Base-by-base conservation (phyloP, 92 coral and sea anemone species). In the Porites rus region DNA sequence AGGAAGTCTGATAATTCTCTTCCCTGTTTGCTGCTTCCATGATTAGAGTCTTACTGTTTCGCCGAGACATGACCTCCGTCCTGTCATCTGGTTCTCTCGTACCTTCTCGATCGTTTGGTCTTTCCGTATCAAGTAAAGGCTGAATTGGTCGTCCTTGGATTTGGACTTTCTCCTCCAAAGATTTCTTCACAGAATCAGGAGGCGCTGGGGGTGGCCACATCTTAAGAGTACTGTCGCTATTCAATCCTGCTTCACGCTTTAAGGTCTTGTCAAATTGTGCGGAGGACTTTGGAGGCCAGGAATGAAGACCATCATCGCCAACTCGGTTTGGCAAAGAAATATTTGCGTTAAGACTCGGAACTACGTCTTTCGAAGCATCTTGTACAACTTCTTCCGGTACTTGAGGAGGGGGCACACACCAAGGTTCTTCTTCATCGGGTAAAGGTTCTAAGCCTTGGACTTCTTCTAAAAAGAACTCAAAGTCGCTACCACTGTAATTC, bases 201-300 rank as follows among this genome's bases (percentile, higher is more conserved):
- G 98, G 96, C 52, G 92, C 94, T 58, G 98, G 98, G 17, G 86
- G 92, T 50, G 98, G 97, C 98, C 98, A 96, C 81, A 86, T 86
- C 65, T 94, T 93, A 24, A 92, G 76, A 16, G 91, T 62, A n/a
- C 79, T 79, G 21, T 91, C 92, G 8, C 64, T 80, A 3, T 64
- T n/a, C 19, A 77, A 10, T 21, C 71, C 88, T 54, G 50, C 89
- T 50, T 46, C 76, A 51, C 58, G 56, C n/a, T 58, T 77, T 16
- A 66, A 68, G 54, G 68, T 61, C 59, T 66, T 72, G 22, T 85
- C 91, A 51, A 90, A 53, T 77, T 83, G 78, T 25, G 86, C 92
- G 17, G 98, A 83, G 13, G 98, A 90, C 69, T 89, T 92, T 6
- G 98, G 98, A 25, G 98, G 98, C 98, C 98, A 96, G 58, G 96